Percentiles rank a stretch among this genome's conserved stretches.
Conservation (phyloP, 2,888 invertebrate species). For the Bugula neritina region DNA sequence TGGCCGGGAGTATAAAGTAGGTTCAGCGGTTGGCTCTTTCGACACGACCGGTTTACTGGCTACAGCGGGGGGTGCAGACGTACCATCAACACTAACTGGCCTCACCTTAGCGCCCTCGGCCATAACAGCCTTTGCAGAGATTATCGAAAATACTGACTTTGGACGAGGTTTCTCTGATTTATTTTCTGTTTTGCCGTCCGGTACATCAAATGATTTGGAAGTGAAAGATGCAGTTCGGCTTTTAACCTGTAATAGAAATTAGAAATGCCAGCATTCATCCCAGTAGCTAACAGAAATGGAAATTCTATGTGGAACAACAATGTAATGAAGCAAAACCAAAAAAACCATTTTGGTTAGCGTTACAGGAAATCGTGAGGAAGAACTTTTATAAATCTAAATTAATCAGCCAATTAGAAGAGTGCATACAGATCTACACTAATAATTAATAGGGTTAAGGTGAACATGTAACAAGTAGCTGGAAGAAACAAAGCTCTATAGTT, state of each 20-base stretch:
- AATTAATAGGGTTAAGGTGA: neutral
- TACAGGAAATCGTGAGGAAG: no score
- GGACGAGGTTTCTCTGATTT: neutral
- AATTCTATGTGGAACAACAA: no score
- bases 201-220: neutral
- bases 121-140: neutral
- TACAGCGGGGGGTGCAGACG: neutral
- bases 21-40: neutral
- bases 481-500: neutral
- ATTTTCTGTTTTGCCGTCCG: neutral
- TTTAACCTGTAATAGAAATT: neutral
- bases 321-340: no score
- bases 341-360: no score
- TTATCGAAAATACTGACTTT: constrained; percentile 6
- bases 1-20: constrained; percentile 11
- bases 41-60: constrained; percentile 1
- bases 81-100: neutral
- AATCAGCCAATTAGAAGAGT: no score
- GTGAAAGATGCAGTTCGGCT: constrained; percentile 21
- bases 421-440: no score
- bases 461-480: neutral
- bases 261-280: neutral
- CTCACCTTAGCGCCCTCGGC: neutral
- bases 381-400: no score
- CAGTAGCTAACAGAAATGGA: no score